Base-by-base conservation (phyloP, 2,888 invertebrate species). In the Pomacea canaliculata region DNA sequence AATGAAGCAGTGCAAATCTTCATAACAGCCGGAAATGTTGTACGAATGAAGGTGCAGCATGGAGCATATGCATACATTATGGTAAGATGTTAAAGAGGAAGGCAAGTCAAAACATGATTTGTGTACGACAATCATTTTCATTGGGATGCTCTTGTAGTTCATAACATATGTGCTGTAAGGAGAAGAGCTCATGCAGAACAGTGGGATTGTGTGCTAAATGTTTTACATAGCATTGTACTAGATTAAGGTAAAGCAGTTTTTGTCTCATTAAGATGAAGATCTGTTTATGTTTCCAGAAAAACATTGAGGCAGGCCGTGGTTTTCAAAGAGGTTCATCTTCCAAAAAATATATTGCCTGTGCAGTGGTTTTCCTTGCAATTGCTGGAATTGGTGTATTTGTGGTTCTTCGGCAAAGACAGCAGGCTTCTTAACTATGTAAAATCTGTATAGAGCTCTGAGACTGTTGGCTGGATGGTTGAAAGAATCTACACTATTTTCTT, bases 1-100 rank as follows among this genome's bases (percentile, higher is more conserved):
- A 83, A 84, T 72, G 86, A 87, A 70, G 90, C 90, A 10, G 90
- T 90, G 63, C 78, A 85, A 66, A 83, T 85, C 72, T 90, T 90
- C 78, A 83, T 88, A 16, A 82, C 81, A 63, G 86, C 89, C n/a
- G 88, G 88, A 51, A 85, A 86, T 70, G 81, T 80, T n/a, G 89
- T 90, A 16, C 80, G 70, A n/a, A 73, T 91, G 73, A 83, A 83
- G 74, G 89, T 90, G 19, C 84, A 86, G 67, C 86, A 86, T 79
- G 86, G 87, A 37, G 89, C 88, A 56, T 88, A 89, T 76, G 83
- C 80, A 60, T 77, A 81, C 70, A 81, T 87, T 59, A 69, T 85
- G 82, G 87, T 87, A 73, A 83, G 83, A 7, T 37, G 37, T 37
- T 37, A 37, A 23, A 23, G 23, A 23, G 23, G 23, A 23, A 23